These are phyloP conservation scores for Plectus sambesii DNA, from an alignment of 1,140 invertebrate species.

Conservation along the genomic window DNA sequence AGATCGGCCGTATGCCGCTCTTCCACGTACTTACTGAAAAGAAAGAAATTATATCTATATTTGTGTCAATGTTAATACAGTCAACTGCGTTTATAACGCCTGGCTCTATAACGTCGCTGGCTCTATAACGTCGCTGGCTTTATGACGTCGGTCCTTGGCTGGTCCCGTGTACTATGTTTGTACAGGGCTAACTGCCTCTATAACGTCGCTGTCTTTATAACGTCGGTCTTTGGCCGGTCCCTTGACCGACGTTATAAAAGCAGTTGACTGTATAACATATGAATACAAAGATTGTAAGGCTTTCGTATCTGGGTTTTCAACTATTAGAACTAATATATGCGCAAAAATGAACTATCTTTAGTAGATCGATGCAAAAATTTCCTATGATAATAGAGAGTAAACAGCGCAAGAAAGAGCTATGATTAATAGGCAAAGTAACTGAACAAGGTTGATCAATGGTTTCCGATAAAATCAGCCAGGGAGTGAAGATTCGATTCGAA, in stretches of 20 bases:
- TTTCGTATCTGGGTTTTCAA: conserved; percentile 1
- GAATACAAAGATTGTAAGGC: conserved; percentile 20
- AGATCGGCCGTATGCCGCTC: conserved; percentile 63
- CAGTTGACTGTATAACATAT: too few relatives aligned
- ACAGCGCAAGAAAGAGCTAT: neutral
- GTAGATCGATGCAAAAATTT: too few relatives aligned
- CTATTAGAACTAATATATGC: too few relatives aligned
- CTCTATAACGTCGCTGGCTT: too few relatives aligned
- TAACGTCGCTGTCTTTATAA: conserved; percentile 9
- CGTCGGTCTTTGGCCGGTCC: conserved; percentile 1
- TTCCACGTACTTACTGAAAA: conserved; percentile 66
- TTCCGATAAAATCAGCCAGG: neutral
- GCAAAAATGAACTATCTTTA: too few relatives aligned
- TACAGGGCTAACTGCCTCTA: too few relatives aligned
- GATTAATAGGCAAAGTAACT: conserved; percentile 6
- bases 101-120: too few relatives aligned
- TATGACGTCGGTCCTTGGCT: too few relatives aligned
- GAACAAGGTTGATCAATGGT: conserved; percentile 1
- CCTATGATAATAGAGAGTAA: too few relatives aligned
- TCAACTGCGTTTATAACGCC: too few relatives aligned
- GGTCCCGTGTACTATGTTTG: too few relatives aligned
- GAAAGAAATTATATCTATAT: conserved; percentile 16
- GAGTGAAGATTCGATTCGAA: neutral
- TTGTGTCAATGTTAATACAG: conserved; percentile 4
- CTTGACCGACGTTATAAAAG: too few relatives aligned